Conservation (phyloP, 1,140 invertebrate genomes). For the Zophobas morio region DNA sequence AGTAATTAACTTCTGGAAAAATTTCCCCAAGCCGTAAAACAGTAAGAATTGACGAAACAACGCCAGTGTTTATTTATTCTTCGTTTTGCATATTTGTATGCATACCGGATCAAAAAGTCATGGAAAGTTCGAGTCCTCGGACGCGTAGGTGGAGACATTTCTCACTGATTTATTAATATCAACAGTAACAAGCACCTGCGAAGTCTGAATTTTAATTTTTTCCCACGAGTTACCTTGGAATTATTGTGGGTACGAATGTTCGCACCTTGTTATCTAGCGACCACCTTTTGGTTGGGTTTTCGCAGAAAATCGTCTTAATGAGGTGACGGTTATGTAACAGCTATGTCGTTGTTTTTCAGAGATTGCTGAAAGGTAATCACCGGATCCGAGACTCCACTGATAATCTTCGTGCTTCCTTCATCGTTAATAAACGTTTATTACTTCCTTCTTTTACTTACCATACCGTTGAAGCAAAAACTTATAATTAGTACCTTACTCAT, state of each 20-base stretch:
- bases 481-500: too few species aligned
- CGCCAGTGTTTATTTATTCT: slow-evolving; percentile 17
- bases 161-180: slow-evolving; percentile 3
- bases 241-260: not conserved
- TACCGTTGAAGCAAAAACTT: too few species aligned
- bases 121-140: not conserved
- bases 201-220: slow-evolving; percentile 13
- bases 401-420: too few species aligned
- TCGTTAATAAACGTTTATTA: too few species aligned
- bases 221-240: slow-evolving; percentile 16
- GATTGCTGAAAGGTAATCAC: too few species aligned
- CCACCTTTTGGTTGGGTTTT: too few species aligned
- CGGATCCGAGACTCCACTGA: too few species aligned
- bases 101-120: not conserved
- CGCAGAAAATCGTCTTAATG: not conserved
- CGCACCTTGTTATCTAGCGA: too few species aligned
- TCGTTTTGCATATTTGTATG: not conserved
- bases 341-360: too few species aligned
- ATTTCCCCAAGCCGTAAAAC: slow-evolving; percentile 26
- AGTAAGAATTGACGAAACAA: slow-evolving; percentile 13
- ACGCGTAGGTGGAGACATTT: slow-evolving; percentile 9
- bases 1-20: slow-evolving; percentile 28
- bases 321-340: not conserved
- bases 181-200: slow-evolving; percentile 3
- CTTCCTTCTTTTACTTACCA: too few species aligned